phyloP scores from a whole-genome alignment of 1,140 invertebrate genomes.

The Drosophila jambulina region DNA sequence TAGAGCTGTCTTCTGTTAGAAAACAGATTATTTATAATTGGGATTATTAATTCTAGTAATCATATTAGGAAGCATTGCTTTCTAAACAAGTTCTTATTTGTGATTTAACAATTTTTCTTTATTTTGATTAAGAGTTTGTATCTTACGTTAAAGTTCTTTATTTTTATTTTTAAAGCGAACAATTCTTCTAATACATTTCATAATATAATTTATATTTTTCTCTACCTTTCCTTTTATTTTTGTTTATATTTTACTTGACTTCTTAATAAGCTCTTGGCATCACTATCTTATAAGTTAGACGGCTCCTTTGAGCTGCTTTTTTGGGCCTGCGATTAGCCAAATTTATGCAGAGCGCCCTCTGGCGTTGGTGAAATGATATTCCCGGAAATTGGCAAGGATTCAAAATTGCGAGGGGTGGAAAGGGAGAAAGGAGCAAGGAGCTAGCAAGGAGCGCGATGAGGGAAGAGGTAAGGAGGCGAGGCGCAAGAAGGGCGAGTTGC shows the following conservation, averaged over 20 bases:
- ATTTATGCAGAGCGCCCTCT: slow-evolving; percentile 75
- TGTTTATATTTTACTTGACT: neutral
- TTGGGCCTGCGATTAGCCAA: slow-evolving; percentile 45
- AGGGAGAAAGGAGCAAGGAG: slow-evolving; percentile 4
- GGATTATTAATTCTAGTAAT: neutral
- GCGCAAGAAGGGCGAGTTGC: slow-evolving; percentile 20
- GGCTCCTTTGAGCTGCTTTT: slow-evolving; percentile 42
- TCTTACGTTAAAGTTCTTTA: no score
- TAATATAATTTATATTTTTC: neutral
- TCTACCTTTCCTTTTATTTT: neutral
- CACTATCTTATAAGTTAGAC: slow-evolving; percentile 43
- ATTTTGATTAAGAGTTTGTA: neutral
- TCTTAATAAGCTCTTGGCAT: slow-evolving; percentile 3
- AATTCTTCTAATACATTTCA: no score
- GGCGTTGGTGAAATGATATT: slow-evolving; percentile 73
- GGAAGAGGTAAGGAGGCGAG: slow-evolving; percentile 8
- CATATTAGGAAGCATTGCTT: neutral
- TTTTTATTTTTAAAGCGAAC: no score
- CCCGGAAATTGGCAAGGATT: slow-evolving; percentile 83
- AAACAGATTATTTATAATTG: neutral
- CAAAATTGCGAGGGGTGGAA: slow-evolving; percentile 17
- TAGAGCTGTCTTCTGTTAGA: neutral
- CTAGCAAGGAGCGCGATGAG: neutral
- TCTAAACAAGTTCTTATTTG: neutral
- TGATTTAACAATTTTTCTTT: neutral